Percentiles rank a stretch among this genome's conserved stretches.
Evolutionary conservation across 2,797 vertebrate species (phyloP).

Genomic region (Lepilemur ruficaudatus): DNA sequence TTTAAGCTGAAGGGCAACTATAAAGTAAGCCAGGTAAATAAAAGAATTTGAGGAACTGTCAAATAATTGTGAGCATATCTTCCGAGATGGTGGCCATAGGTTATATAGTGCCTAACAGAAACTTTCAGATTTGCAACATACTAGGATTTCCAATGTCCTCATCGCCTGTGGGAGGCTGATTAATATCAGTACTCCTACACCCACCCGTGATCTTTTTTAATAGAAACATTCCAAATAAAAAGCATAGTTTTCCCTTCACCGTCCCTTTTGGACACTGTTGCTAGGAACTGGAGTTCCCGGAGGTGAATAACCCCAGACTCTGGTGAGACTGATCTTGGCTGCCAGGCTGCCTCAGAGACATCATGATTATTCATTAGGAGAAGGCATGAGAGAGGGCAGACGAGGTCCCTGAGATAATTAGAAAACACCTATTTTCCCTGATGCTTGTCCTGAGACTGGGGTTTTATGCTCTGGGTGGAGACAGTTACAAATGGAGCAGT

Average conservation of each 20-base stretch:
- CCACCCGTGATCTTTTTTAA: neutral
- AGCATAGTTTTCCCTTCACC: neutral
- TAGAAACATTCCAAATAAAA: neutral
- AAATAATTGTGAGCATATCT: neutral
- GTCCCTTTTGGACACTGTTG: neutral
- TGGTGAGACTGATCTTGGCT: neutral
- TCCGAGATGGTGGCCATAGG: neutral
- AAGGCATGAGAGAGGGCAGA: neutral
- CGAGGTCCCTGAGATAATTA: neutral
- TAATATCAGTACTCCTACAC: too few species aligned
- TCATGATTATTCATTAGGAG: neutral
- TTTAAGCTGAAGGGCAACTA: neutral
- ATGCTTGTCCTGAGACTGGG: neutral
- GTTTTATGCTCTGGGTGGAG: neutral
- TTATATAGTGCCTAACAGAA: neutral
- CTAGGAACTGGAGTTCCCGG: neutral
- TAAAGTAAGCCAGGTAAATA: neutral
- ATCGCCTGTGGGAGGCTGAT: neutral
- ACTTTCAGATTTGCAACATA: neutral
- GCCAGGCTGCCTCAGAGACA: rapidly evolving
- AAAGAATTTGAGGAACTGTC: neutral
- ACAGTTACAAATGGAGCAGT: neutral
- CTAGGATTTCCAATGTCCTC: neutral
- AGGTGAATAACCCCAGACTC: neutral
- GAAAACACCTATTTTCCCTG: neutral